Base-by-base conservation (phyloP, 2,888 invertebrate species). In the Molanna angustata region DNA sequence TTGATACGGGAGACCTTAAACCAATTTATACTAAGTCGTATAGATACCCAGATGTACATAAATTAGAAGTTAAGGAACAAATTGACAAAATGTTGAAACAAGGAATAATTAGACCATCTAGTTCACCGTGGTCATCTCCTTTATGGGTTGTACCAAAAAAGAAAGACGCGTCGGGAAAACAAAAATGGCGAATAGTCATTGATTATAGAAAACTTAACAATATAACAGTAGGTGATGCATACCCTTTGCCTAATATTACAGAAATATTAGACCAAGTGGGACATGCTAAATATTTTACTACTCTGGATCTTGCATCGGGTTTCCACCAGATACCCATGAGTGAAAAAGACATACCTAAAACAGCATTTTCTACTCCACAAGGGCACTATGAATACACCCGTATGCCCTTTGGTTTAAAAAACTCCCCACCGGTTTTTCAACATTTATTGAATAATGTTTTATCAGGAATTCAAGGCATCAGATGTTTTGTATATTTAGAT, bases 271-370 rank as follows among this genome's bases (percentile, higher is more conserved):
- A 63, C 31, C 61, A 63, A 44, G 33, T 66, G 19, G 64, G 63
- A 7, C 60, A 60, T 11, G 46, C 57, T 2, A 56, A 59, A 41
- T 65, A 65, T 56, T 64, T 62, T 56, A 41, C 61, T 4, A 63
- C 62, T 11, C 19, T 64, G 1, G 65, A 65, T 49, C 39, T 66
- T 0, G 62, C 64, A 0, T 63, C 60, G 1, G 66, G 66, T 0
- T 66, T 65, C 42, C 63, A 66, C 27, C 66, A 67, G 46, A 66
- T 67, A 1, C 58, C 61, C 16, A 62, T 66, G 57, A 20, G 60
- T 6, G 16, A 52, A 2, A 11, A 44, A 11, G 57, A 62, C 18
- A 32, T 17, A 9, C 3, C 32, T 14, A 64, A 63, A 54, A 64
- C 62, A 1, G 62, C 62, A 1, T 65, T 65, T 45, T 58, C 60